Percentiles rank a stretch among this genome's conserved stretches.
Conservation (phyloP, 2,888 invertebrate genomes). For the Herminia tarsipennalis region DNA sequence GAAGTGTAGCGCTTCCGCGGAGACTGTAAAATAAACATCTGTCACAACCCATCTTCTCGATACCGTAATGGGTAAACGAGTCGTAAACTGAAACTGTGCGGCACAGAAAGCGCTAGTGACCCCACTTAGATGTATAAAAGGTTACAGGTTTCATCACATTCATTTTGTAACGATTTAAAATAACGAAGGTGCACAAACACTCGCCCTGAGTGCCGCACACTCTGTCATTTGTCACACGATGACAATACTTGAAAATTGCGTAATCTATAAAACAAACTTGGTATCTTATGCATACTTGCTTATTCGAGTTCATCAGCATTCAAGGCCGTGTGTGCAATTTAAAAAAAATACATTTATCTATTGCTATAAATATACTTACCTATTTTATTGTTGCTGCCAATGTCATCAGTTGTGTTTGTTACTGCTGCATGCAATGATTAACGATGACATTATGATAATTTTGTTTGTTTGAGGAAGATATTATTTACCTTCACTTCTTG, state of each 20-base stretch:
- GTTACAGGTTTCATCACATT: slow-evolving; percentile 54
- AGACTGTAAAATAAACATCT: too few relatives aligned
- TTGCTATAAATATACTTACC: slow-evolving; percentile 14
- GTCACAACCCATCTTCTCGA: slow-evolving; percentile 1
- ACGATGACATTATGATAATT: slow-evolving; percentile 4
- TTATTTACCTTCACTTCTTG: too few relatives aligned
- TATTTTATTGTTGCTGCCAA: slow-evolving; percentile 6
- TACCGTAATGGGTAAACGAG: slow-evolving; percentile 22
- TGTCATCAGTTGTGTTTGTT: slow-evolving; percentile 15
- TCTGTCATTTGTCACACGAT: slow-evolving; percentile 29
- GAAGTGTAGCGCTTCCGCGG: too few relatives aligned
- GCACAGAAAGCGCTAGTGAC: slow-evolving; percentile 33
- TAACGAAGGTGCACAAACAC: slow-evolving; percentile 57
- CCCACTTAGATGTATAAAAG: slow-evolving; percentile 48
- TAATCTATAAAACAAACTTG: slow-evolving; percentile 31
- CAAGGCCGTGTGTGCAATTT: slow-evolving; percentile 32
- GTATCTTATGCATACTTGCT: slow-evolving; percentile 30
- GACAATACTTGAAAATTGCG: slow-evolving; percentile 44
- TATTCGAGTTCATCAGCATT: slow-evolving; percentile 21
- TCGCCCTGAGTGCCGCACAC: slow-evolving; percentile 32
- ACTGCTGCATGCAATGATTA: slow-evolving; percentile 1
- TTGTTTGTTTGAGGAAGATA: background rate
- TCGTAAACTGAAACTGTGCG: slow-evolving; percentile 32
- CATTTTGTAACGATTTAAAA: slow-evolving; percentile 64
- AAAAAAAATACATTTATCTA: slow-evolving; percentile 20